Conservation (phyloP, 2,797 vertebrate genomes). For the Cephalopachus bancanus region DNA sequence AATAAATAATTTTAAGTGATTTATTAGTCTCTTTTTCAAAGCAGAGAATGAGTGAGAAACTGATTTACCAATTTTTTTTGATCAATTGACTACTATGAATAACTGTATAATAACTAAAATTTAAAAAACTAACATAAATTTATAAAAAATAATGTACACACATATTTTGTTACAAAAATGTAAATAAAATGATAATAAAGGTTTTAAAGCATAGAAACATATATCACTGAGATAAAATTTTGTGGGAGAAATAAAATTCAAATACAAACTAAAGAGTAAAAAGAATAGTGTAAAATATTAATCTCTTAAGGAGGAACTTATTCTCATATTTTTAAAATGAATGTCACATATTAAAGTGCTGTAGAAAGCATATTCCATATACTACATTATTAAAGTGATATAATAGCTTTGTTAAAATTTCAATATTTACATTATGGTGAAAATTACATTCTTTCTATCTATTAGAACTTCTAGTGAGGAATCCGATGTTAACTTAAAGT, state of each 20-base stretch:
- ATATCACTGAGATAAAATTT: not conserved
- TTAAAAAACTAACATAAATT: not conserved
- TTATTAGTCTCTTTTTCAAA: not conserved
- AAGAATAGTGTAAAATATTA: not conserved
- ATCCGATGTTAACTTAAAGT: not conserved
- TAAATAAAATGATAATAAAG: slow-evolving; percentile 15
- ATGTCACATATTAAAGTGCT: not conserved
- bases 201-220: not conserved
- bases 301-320: not conserved
- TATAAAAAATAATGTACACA: not conserved
- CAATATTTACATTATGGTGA: not conserved
- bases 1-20: not conserved
- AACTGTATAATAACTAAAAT: not conserved
- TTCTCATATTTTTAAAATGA: not conserved
- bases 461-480: not conserved
- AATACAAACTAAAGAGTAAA: slow-evolving; percentile 24
- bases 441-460: slow-evolving; percentile 1
- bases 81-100: not conserved
- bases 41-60: not conserved
- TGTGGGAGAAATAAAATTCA: not conserved
- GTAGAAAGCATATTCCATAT: not conserved
- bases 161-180: not conserved
- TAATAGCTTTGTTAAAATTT: not conserved
- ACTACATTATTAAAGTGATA: not conserved
- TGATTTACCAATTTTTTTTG: not conserved